A percentile compares a stretch with the other conserved stretches of the same genome.
phyloP scores from a whole-genome alignment of 2,888 invertebrate species.

The Gerosis bhagava region DNA sequence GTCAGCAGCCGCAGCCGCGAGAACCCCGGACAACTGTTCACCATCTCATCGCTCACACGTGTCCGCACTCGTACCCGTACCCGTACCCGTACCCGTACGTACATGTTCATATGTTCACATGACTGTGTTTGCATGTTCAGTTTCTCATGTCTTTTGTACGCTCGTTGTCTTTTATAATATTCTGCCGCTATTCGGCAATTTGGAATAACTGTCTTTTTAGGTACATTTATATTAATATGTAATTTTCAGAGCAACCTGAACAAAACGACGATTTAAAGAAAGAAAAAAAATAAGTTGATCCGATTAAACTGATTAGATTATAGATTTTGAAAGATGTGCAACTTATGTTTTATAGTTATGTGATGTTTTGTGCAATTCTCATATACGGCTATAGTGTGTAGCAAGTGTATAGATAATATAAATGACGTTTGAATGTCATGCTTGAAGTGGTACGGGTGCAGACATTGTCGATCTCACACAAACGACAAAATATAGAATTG shows the following conservation, averaged over 20 bases:
- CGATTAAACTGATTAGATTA: constrained; percentile 3
- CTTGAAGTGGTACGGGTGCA: constrained; percentile 78
- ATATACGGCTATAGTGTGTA: constrained; percentile 44
- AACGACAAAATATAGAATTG: constrained; percentile 37
- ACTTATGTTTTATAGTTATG: constrained; percentile 35
- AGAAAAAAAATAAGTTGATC: constrained; percentile 10
- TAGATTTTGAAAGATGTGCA: constrained; percentile 20
- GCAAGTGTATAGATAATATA: constrained; percentile 46
- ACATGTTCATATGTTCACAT: too few relatives aligned
- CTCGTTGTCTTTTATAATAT: too few relatives aligned
- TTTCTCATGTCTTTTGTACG: constrained; percentile 13
- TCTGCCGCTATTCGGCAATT: neutral
- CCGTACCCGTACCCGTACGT: too few relatives aligned
- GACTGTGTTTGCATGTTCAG: constrained; percentile 28
- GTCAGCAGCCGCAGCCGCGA: constrained; percentile 97
- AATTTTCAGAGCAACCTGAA: too few relatives aligned
- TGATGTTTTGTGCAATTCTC: constrained; percentile 40
- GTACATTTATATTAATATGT: too few relatives aligned
- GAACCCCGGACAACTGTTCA: constrained; percentile 98
- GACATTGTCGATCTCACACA: constrained; percentile 60
- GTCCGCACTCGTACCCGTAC: constrained; percentile 69
- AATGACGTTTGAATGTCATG: constrained; percentile 60
- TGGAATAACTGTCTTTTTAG: too few relatives aligned
- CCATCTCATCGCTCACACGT: constrained; percentile 76
- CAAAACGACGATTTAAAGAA: too few relatives aligned